These are phyloP conservation scores for Onthophagus taurus DNA, from an alignment of 1,140 invertebrate genomes.

Conservation along the genomic window DNA sequence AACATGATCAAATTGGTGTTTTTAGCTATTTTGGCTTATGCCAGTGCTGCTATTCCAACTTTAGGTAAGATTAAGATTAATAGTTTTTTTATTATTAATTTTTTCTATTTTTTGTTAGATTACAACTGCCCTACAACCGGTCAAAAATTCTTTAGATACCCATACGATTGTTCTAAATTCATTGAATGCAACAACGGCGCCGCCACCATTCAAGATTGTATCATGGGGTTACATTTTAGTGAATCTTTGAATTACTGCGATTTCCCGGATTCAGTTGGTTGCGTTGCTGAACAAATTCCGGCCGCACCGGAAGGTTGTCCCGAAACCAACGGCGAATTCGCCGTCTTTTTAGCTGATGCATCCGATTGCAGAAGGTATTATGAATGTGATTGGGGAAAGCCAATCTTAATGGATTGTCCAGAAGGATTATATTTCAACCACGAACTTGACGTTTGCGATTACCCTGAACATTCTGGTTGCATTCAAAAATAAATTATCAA, in stretches of 20 bases:
- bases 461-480: slow-evolving; percentile 22
- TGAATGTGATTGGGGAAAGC: neutral
- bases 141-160: neutral
- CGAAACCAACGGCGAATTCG: neutral
- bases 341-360: neutral
- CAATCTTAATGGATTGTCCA: neutral
- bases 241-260: neutral
- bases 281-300: no score
- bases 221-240: neutral
- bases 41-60: no score
- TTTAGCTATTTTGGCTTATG: no score
- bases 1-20: no score
- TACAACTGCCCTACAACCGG: neutral
- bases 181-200: neutral
- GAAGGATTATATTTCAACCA: slow-evolving; percentile 1
- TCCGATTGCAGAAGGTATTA: neutral
- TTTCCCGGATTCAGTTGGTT: neutral
- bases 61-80: no score
- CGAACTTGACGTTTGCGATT: slow-evolving; percentile 33
- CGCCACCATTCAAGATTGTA: neutral
- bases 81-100: no score
- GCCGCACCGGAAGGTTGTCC: no score
- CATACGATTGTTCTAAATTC: neutral
- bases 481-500: neutral
- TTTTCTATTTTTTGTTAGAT: no score